Percentiles rank a stretch among this genome's conserved stretches.
These are phyloP conservation scores for Oncorhynchus keta DNA, from an alignment of 2,113 vertebrate species.

Conservation along the genomic window DNA sequence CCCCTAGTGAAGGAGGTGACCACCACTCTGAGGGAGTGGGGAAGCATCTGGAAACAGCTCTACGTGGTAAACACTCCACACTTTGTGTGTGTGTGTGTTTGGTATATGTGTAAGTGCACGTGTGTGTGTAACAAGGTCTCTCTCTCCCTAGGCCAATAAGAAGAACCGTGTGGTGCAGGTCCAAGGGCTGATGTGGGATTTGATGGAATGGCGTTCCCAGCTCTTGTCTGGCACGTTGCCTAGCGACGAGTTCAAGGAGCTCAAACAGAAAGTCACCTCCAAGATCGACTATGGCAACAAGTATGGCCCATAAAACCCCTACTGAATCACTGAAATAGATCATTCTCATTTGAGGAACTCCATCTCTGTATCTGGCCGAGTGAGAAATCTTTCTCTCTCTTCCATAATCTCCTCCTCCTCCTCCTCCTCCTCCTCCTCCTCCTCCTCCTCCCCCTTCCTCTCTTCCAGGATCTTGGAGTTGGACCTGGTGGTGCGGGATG, in stretches of 20 bases:
- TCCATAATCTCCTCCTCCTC: neutral
- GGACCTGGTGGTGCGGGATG: conserved; percentile 90
- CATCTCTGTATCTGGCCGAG: neutral
- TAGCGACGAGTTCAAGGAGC: conserved; percentile 94
- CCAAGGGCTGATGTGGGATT: conserved; percentile 89
- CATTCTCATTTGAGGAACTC: neutral
- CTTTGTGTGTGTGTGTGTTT: neutral
- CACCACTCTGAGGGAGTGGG: conserved; percentile 93
- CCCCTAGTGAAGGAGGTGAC: conserved; percentile 96
- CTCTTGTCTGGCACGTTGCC: conserved; percentile 94
- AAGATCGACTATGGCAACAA: conserved; percentile 98
- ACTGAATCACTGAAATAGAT: neutral
- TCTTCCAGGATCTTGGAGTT: conserved; percentile 86
- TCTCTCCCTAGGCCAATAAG: conserved; percentile 79
- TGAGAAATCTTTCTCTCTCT: neutral
- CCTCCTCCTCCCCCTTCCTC: neutral
- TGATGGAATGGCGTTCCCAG: conserved; percentile 98
- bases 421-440: neutral
- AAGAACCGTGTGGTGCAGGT: conserved; percentile 82
- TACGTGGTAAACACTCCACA: conserved; percentile 81
- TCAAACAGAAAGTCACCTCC: conserved; percentile 97
- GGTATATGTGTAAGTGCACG: neutral
- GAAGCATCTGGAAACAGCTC: conserved; percentile 96
- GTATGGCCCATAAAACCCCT: conserved; percentile 60
- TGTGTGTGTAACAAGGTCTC: neutral